Percentiles rank a stretch among this genome's conserved stretches.
These are phyloP conservation scores for Tethya wilhelma DNA, from an alignment of 37 sponge, comb jelly and placozoan species.

Conservation along the genomic window DNA sequence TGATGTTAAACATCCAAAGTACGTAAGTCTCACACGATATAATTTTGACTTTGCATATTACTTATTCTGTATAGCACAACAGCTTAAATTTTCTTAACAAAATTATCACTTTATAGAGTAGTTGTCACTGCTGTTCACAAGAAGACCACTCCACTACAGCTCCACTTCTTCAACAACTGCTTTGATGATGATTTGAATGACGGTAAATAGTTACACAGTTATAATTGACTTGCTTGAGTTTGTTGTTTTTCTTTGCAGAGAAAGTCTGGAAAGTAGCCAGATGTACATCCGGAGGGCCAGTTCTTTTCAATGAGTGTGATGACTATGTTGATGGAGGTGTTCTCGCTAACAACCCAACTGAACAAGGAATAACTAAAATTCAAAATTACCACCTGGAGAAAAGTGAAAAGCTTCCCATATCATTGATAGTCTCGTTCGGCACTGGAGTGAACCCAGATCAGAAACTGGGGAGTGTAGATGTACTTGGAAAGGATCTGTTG, in stretches of 20 bases:
- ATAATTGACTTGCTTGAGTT: too few relatives aligned
- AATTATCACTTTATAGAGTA: conserved; percentile 20
- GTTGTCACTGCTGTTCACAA: conserved; percentile 49
- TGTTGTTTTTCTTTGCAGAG: too few relatives aligned
- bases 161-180: conserved; percentile 62
- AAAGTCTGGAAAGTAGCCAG: conserved; percentile 63
- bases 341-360: conserved; percentile 54
- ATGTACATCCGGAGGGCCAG: conserved; percentile 57
- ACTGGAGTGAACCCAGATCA: conserved; percentile 35
- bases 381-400: conserved; percentile 40
- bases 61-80: too few relatives aligned
- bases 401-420: conserved; percentile 47
- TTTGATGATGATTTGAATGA: conserved; percentile 34
- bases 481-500: background rate
- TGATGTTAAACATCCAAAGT: conserved; percentile 57
- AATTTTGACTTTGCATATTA: too few relatives aligned
- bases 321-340: conserved; percentile 67
- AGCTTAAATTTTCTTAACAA: too few relatives aligned
- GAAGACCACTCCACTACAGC: conserved; percentile 14
- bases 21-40: too few relatives aligned
- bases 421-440: conserved; percentile 60
- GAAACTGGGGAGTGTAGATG: conserved; percentile 29
- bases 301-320: conserved; percentile 46
- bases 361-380: conserved; percentile 38
- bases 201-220: too few relatives aligned